These are phyloP conservation scores for Drosophila austrosaltans DNA, from an alignment of 2,888 invertebrate genomes.

Conservation along the genomic window DNA sequence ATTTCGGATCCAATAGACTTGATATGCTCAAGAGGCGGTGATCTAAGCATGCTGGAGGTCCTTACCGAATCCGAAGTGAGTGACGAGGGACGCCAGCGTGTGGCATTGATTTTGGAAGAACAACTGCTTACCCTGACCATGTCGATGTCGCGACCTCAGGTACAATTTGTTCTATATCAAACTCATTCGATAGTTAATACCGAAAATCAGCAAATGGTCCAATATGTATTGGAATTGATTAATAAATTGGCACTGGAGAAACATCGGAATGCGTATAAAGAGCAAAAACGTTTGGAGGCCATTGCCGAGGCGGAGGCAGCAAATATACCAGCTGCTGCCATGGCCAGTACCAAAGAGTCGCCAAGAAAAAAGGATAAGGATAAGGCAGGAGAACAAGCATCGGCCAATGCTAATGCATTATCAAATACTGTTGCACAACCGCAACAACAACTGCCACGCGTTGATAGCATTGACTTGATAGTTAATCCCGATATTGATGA, in stretches of 20 bases:
- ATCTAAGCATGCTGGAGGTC: conserved; percentile 89
- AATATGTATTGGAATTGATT: conserved; percentile 87
- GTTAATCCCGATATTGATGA: conserved; percentile 83
- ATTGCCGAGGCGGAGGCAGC: conserved; percentile 80
- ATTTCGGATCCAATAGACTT: conserved; percentile 91
- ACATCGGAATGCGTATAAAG: conserved; percentile 85
- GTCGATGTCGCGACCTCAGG: conserved; percentile 91
- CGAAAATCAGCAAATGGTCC: conserved; percentile 90
- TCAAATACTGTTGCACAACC: conserved; percentile 20
- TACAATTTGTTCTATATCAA: conserved; percentile 91
- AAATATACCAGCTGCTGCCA: conserved; percentile 79
- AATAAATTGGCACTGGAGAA: conserved; percentile 89
- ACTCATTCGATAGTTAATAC: conserved; percentile 90
- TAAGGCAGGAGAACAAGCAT: conserved; percentile 45
- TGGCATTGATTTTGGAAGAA: conserved; percentile 88
- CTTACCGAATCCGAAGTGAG: conserved; percentile 89
- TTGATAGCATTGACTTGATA: conserved; percentile 62
- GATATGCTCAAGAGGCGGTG: conserved; percentile 91
- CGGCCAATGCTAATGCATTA: conserved; percentile 31
- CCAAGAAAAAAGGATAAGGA: conserved; percentile 71
- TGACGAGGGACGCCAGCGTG: conserved; percentile 86
- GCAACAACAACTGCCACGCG: conserved; percentile 44
- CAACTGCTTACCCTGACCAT: conserved; percentile 89
- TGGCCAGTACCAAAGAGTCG: conserved; percentile 57
- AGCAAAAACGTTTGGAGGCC: conserved; percentile 79